phyloP scores from a whole-genome alignment of 53 echinoderm and acorn worm species.

The Luidia sarsii region DNA sequence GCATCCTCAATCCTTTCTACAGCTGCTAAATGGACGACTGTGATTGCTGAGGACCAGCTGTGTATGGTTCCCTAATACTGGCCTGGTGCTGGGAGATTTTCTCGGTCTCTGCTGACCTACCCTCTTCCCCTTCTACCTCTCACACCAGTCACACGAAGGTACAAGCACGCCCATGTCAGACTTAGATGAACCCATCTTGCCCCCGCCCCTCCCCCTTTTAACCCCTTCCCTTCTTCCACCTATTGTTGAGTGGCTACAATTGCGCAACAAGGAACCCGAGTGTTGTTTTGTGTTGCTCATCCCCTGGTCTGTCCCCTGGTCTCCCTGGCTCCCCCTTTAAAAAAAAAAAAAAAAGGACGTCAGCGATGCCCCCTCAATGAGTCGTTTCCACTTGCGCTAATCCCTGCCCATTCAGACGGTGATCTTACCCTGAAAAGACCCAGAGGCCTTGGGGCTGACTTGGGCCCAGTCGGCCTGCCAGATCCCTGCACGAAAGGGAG shows the following conservation, averaged over 20 bases:
- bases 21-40: no score
- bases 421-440: conserved; percentile 12
- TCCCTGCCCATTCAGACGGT: conserved; percentile 15
- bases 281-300: conserved; percentile 11
- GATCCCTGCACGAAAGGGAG: no score
- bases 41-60: no score
- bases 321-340: background rate
- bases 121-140: no score
- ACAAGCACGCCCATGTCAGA: no score
- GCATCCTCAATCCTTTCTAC: no score
- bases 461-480: no score
- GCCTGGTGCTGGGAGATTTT: no score
- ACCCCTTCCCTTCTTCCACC: background rate
- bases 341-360: conserved; percentile 3
- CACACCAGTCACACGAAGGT: no score
- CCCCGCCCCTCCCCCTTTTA: background rate
- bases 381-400: conserved; percentile 45
- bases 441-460: conserved; percentile 5
- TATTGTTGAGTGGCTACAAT: conserved; percentile 12
- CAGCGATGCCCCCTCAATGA: conserved; percentile 13
- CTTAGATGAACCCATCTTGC: no score
- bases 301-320: background rate
- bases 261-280: conserved; percentile 12
- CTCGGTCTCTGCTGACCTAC: no score
- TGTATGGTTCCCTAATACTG: no score